Evolutionary conservation across 2,797 vertebrate genomes (phyloP).

Genomic region (Otus scops): DNA sequence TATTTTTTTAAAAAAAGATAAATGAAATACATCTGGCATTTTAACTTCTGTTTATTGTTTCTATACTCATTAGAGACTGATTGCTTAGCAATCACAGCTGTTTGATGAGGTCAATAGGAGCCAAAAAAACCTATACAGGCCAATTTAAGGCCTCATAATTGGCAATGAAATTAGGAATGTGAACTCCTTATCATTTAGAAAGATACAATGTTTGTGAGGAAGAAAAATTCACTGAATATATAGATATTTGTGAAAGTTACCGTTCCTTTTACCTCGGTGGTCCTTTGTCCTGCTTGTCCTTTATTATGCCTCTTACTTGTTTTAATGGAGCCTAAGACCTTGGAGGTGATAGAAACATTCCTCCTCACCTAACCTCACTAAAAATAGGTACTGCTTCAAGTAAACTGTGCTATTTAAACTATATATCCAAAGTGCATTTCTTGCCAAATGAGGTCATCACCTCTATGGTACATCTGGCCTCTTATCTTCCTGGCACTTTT

Average conservation of each 20-base stretch:
- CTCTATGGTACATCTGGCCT: constrained; percentile 24
- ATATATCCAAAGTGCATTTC: neutral
- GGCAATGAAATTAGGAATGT: constrained; percentile 23
- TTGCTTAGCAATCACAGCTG: constrained; percentile 65
- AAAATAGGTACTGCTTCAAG: constrained; percentile 7
- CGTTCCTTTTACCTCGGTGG: neutral
- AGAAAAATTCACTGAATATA: neutral
- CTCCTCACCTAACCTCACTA: neutral
- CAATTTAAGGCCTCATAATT: constrained; percentile 56
- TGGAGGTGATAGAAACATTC: neutral
- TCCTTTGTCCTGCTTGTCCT: neutral
- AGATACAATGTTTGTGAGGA: neutral
- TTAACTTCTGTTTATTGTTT: constrained; percentile 57
- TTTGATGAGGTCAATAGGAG: constrained; percentile 63
- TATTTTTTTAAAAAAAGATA: constrained; percentile 21
- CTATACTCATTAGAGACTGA: constrained; percentile 53
- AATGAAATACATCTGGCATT: constrained; percentile 64
- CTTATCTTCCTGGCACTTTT: constrained; percentile 46
- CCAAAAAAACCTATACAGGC: constrained; percentile 42
- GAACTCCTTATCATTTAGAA: neutral
- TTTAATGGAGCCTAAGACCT: neutral
- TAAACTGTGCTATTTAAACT: neutral
- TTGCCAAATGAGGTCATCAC: constrained; percentile 21
- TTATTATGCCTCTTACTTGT: neutral
- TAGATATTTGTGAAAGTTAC: neutral